These are phyloP conservation scores for Hirtodrosophila histrioides DNA, from an alignment of 2,888 invertebrate genomes.

Conservation along the genomic window DNA sequence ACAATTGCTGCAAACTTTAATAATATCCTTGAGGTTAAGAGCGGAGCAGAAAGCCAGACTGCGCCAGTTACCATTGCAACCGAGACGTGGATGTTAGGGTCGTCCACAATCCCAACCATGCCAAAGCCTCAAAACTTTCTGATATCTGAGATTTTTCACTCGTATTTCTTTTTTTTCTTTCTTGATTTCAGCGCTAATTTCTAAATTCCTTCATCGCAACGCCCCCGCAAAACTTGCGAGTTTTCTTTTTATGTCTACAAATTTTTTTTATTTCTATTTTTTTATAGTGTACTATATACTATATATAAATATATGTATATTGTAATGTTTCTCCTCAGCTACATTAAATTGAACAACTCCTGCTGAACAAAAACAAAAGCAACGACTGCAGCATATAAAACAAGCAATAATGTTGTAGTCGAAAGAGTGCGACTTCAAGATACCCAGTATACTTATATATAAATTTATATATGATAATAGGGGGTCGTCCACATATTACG, in stretches of 20 bases:
- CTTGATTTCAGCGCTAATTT: conserved; percentile 11
- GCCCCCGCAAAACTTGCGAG: conserved; percentile 35
- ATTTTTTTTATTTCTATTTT: conserved; percentile 3
- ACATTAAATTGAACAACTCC: conserved; percentile 64
- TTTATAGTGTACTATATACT: neutral
- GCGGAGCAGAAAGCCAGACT: too few species aligned
- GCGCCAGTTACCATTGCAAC: neutral
- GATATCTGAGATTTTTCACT: conserved; percentile 1
- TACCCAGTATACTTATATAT: too few species aligned
- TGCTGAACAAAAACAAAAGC: conserved; percentile 38
- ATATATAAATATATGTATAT: neutral
- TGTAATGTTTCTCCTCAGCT: conserved; percentile 22
- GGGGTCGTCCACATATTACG: too few species aligned
- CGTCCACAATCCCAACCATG: neutral
- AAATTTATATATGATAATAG: too few species aligned
- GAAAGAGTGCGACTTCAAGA: too few species aligned
- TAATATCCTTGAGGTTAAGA: too few species aligned
- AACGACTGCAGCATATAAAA: conserved; percentile 23
- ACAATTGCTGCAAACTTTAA: too few species aligned
- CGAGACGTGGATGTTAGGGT: neutral
- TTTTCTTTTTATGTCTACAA: conserved; percentile 33
- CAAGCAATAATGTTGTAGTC: neutral
- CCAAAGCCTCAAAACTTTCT: conserved; percentile 16
- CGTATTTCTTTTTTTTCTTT: conserved; percentile 1
- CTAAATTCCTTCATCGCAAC: conserved; percentile 10